phyloP scores from a whole-genome alignment of 2,888 invertebrate genomes.

The Philereme transversata region DNA sequence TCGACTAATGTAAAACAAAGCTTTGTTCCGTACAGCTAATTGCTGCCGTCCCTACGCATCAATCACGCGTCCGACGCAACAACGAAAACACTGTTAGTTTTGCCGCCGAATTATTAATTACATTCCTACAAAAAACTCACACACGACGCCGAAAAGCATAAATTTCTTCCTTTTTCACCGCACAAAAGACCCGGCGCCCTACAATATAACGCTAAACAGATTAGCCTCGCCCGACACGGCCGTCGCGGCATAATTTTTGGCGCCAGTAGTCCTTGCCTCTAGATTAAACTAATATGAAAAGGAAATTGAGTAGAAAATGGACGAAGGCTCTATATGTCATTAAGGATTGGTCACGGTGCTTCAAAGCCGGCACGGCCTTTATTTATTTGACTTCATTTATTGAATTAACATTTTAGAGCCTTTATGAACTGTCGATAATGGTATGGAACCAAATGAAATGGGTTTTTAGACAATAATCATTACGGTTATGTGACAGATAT shows the following conservation, averaged over 20 bases:
- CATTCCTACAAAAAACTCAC: slow-evolving; percentile 82
- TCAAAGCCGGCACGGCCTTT: slow-evolving; percentile 66
- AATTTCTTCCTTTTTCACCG: slow-evolving; percentile 83
- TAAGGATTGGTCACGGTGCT: slow-evolving; percentile 78
- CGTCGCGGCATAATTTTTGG: slow-evolving; percentile 83
- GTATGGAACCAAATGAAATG: slow-evolving; percentile 71
- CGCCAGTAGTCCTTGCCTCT: slow-evolving; percentile 82
- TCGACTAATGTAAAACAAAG: slow-evolving; percentile 35
- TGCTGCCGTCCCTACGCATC: slow-evolving; percentile 63
- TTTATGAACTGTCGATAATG: slow-evolving; percentile 76
- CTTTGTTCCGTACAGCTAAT: slow-evolving; percentile 53
- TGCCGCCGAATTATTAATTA: slow-evolving; percentile 85
- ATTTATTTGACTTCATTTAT: slow-evolving; percentile 81
- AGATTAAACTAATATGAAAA: slow-evolving; percentile 84
- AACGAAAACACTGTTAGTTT: slow-evolving; percentile 85
- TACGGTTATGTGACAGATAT: slow-evolving; percentile 70
- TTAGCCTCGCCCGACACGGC: slow-evolving; percentile 77
- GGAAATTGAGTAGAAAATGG: slow-evolving; percentile 84
- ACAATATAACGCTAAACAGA: slow-evolving; percentile 81
- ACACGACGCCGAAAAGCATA: slow-evolving; percentile 82
- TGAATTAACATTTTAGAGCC: slow-evolving; percentile 79
- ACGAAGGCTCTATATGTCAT: slow-evolving; percentile 80
- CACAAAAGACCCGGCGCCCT: slow-evolving; percentile 78
- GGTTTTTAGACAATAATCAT: slow-evolving; percentile 74
- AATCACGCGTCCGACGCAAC: slow-evolving; percentile 71